These are phyloP conservation scores for Eristalinus sepulchralis DNA, from an alignment of 2,888 invertebrate species.

Conservation along the genomic window DNA sequence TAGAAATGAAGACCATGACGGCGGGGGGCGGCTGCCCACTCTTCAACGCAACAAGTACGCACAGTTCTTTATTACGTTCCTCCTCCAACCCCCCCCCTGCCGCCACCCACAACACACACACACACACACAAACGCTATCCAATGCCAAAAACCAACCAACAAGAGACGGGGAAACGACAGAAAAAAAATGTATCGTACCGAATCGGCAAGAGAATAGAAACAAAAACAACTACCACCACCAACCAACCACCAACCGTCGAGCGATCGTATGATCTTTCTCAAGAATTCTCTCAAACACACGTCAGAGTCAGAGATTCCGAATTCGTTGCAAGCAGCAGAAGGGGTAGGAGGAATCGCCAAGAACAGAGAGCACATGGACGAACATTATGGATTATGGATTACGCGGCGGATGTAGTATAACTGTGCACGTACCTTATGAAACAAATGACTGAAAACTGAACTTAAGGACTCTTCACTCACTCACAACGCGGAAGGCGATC, in stretches of 20 bases:
- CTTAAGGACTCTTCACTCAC: slow-evolving; percentile 35
- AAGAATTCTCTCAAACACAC: slow-evolving; percentile 59
- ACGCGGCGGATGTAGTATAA: slow-evolving; percentile 2
- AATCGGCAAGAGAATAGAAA: slow-evolving; percentile 7
- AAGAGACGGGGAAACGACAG: neutral
- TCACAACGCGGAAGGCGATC: slow-evolving; percentile 9
- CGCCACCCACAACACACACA: neutral
- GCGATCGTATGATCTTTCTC: slow-evolving; percentile 65
- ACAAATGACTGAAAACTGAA: slow-evolving; percentile 30
- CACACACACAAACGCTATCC: neutral
- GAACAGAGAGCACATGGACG: neutral
- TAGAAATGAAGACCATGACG: neutral
- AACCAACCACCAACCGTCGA: slow-evolving; percentile 39
- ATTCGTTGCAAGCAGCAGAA: slow-evolving; percentile 6
- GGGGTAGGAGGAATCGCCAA: neutral
- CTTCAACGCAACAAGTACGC: slow-evolving; percentile 28
- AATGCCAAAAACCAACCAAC: neutral
- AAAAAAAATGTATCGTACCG: slow-evolving; percentile 7
- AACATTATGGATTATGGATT: neutral
- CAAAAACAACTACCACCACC: slow-evolving; percentile 22
- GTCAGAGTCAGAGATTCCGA: slow-evolving; percentile 52
- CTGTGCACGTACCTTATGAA: slow-evolving; percentile 28
- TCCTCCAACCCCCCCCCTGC: neutral
- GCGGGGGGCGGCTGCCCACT: neutral
- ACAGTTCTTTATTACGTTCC: slow-evolving; percentile 7